phyloP scores from a whole-genome alignment of 1,140 invertebrate species.

The Lordiphosa clarofinis region DNA sequence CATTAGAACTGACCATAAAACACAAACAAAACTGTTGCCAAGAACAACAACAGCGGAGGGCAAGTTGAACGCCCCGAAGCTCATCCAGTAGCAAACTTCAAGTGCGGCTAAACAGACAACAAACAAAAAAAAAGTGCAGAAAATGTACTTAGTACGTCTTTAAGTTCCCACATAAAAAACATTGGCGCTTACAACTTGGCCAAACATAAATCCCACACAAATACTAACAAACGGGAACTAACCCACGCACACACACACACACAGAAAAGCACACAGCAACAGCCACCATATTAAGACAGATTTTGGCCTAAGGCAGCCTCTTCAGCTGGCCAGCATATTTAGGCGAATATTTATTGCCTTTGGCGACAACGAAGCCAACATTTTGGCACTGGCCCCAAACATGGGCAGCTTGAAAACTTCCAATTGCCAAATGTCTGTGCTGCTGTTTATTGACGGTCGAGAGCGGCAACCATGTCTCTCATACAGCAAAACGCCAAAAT shows the following conservation, averaged over 20 bases:
- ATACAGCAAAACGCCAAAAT: conserved; percentile 38
- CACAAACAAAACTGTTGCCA: conserved; percentile 73
- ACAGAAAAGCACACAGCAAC: too few species aligned
- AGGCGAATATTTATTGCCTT: conserved; percentile 72
- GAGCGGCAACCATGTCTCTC: conserved; percentile 29
- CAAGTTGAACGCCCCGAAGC: conserved; percentile 63
- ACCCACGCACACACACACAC: conserved; percentile 11
- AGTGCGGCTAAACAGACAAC: conserved; percentile 47
- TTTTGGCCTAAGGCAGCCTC: conserved; percentile 60
- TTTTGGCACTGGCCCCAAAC: conserved; percentile 1
- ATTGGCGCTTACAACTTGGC: conserved; percentile 59
- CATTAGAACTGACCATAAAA: conserved; percentile 77
- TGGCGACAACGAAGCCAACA: conserved; percentile 33
- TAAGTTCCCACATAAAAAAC: conserved; percentile 70
- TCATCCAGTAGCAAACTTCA: conserved; percentile 52
- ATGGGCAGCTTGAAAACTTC: conserved; percentile 33
- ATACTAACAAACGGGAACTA: conserved; percentile 33
- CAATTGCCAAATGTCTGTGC: conserved; percentile 69
- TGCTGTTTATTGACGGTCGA: conserved; percentile 61
- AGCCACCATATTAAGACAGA: conserved; percentile 67
- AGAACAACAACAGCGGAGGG: conserved; percentile 40
- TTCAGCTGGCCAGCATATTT: conserved; percentile 71
- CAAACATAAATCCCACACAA: conserved; percentile 71
- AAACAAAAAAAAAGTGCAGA: conserved; percentile 46
- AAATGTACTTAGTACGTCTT: conserved; percentile 66